Base-by-base conservation (phyloP, 2,888 invertebrate species). In the Neoascia interrupta region DNA sequence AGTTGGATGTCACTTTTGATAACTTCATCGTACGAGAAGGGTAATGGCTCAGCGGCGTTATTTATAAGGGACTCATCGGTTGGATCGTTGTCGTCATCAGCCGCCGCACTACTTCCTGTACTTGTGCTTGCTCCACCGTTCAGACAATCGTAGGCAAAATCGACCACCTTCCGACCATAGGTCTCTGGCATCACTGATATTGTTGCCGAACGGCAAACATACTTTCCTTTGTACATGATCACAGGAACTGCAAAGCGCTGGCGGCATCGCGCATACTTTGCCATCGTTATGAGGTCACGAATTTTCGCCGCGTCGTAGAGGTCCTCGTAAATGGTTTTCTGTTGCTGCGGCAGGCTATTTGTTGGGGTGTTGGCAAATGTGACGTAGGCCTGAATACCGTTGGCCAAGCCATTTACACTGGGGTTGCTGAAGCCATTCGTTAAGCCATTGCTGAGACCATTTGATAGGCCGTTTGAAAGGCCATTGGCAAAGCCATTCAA, bases 181-280 rank as follows among this genome's bases (percentile, higher is more conserved):
- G 94, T 92, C 88, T 95, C 95, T 10, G 92, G 92, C 70, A 93
- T 92, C 34, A 93, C 92, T 0, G 94, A 93, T 49, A 95, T 86
- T 0, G 95, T 95, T 1, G 94, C 92, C 11, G 94, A 94, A 49
- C 95, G 92, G 85, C 93, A 93, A 47, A 94, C 91, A 82, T 92
- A 91, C 85, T 94, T 94, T 76, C 93, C 93, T 81, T 93, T 92
- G 86, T 91, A 94, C 73, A 95, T 89, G 83, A 95, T 94, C 10
- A 94, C 94, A 45, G 95, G 95, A 49, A 94, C 90, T 16, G 93
- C 93, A 88, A 95, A 95, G 84, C 95, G 90, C 58, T 93, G 92
- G 53, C 95, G 90, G 86, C 94, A 94, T 83, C 95, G 88, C 1
- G 94, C 95, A 85, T 92, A 91, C 84, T 93, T 91, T 18, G 94